Evolutionary conservation across 2,888 invertebrate species (phyloP).

Genomic region (Notodonta ziczac): DNA sequence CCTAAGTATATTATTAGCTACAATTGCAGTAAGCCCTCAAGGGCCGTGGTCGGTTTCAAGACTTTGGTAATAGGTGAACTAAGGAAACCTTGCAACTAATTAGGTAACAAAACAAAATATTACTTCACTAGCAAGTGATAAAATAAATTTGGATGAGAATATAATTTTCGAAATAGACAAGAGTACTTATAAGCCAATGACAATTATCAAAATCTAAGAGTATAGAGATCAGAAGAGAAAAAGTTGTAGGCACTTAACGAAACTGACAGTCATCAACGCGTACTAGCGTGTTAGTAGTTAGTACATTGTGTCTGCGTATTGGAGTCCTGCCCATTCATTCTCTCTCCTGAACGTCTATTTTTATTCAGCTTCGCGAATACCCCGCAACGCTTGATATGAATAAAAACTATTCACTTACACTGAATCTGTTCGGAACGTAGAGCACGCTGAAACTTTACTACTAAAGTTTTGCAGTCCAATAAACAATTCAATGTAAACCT

Average conservation of each 20-base stretch:
- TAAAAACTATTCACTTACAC: slow-evolving; percentile 15
- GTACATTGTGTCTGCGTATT: slow-evolving; percentile 12
- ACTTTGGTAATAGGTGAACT: no score
- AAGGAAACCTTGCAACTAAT: no score
- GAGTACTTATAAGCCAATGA: no score
- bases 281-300: not conserved
- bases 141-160: no score
- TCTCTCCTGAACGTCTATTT: slow-evolving; percentile 37
- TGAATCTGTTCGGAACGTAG: slow-evolving; percentile 7
- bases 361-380: slow-evolving; percentile 31
- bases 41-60: no score
- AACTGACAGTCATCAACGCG: not conserved
- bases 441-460: slow-evolving; percentile 6
- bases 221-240: no score
- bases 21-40: no score
- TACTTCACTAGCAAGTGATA: no score
- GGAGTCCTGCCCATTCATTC: slow-evolving; percentile 20
- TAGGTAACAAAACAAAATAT: no score
- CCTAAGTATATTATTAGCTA: no score
- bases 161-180: no score
- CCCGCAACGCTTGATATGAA: slow-evolving; percentile 26
- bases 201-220: no score
- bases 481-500: not conserved
- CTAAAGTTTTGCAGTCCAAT: not conserved
- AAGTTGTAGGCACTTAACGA: not conserved